These are phyloP conservation scores for Mirza zaza DNA, from an alignment of 2,113 vertebrate genomes.

Conservation along the genomic window DNA sequence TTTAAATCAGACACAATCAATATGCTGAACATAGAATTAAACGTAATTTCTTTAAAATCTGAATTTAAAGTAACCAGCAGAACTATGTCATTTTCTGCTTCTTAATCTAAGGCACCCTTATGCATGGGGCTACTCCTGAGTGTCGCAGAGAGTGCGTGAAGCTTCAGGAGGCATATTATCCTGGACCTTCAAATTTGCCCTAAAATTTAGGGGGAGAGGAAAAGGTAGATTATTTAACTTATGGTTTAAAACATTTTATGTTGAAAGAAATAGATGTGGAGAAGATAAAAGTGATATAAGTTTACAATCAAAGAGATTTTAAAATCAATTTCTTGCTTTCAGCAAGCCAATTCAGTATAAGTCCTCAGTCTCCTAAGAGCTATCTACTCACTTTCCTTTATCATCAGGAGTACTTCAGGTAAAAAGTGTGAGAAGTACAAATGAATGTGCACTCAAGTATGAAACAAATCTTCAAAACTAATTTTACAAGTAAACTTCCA, in stretches of 20 bases:
- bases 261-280: neutral
- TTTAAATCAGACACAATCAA: constrained; percentile 22
- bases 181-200: neutral
- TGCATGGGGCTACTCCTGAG: neutral
- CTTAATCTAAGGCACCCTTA: neutral
- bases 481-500: constrained; percentile 27
- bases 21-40: neutral
- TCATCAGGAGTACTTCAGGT: neutral
- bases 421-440: constrained; percentile 4
- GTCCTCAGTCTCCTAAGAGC: neutral
- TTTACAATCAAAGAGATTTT: constrained; percentile 12
- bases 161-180: neutral
- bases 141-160: neutral
- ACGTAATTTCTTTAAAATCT: neutral
- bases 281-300: neutral
- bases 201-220: neutral
- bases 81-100: neutral
- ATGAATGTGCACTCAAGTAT: neutral
- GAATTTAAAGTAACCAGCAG: neutral
- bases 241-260: constrained; percentile 1
- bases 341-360: neutral
- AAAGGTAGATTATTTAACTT: neutral
- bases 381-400: neutral
- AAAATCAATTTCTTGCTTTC: constrained; percentile 20
- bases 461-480: neutral